These are phyloP conservation scores for Semaprochilodus insignis DNA, from an alignment of 2,797 vertebrate genomes.

Conservation along the genomic window DNA sequence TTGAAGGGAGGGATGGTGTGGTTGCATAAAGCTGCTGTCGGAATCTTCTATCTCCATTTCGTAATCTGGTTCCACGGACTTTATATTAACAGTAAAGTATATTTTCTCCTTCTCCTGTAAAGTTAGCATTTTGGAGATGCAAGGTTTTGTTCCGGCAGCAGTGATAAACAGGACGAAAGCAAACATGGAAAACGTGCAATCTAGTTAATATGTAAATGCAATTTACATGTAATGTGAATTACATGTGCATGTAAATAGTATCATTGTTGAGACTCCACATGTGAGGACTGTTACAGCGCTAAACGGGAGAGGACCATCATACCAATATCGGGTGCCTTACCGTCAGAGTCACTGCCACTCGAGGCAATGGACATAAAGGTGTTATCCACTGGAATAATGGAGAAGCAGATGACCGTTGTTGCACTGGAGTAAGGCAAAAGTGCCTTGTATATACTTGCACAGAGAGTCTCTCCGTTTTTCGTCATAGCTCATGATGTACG, in stretches of 20 bases:
- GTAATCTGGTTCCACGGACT: too few relatives aligned
- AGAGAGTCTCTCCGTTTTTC: constrained; percentile 40
- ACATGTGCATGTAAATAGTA: constrained; percentile 14
- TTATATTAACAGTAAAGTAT: too few relatives aligned
- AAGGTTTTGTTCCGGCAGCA: too few relatives aligned
- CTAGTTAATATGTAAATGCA: constrained; percentile 20
- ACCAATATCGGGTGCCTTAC: constrained; percentile 72
- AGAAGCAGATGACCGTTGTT: constrained; percentile 32
- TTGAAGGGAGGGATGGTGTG: constrained; percentile 56
- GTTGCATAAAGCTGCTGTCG: neutral
- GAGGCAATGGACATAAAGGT: constrained; percentile 41
- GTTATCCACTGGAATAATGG: constrained; percentile 18
- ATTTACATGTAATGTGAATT: constrained; percentile 23
- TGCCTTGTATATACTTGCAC: constrained; percentile 58
- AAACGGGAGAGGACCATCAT: constrained; percentile 56
- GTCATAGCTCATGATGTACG: constrained; percentile 13
- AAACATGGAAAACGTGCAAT: constrained; percentile 7
- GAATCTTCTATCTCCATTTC: too few relatives aligned
- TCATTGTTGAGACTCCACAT: constrained; percentile 46
- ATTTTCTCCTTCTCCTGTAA: too few relatives aligned
- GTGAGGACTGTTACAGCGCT: constrained; percentile 52
- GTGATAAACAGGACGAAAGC: neutral
- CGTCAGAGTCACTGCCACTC: constrained; percentile 57
- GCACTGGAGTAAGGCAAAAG: constrained; percentile 42
- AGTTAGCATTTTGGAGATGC: too few relatives aligned